Percentiles rank a stretch among this genome's conserved stretches.
Evolutionary conservation across 2,888 invertebrate genomes (phyloP).

Genomic region (Dynastes maya): DNA sequence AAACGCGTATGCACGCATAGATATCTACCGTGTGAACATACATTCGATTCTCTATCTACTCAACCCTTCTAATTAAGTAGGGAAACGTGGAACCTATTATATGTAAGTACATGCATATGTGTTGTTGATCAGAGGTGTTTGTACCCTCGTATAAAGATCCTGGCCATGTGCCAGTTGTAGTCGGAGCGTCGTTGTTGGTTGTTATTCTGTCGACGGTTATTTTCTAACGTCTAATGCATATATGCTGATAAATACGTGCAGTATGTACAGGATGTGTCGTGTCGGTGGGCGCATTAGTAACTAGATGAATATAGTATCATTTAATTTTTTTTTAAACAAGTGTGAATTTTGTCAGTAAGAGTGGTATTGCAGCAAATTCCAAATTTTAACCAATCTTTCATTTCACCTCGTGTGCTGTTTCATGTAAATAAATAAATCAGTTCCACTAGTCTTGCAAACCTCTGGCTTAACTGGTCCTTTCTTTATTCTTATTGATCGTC

Average conservation of each 20-base stretch:
- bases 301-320: too few species aligned
- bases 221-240: conserved; percentile 15
- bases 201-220: conserved; percentile 1
- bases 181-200: conserved; percentile 3
- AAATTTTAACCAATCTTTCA: too few species aligned
- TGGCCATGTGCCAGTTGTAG: conserved; percentile 56
- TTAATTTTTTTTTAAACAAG: too few species aligned
- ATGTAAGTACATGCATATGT: conserved; percentile 4
- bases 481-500: too few species aligned
- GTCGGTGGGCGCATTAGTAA: too few species aligned
- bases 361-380: too few species aligned
- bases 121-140: conserved; percentile 8
- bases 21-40: background rate
- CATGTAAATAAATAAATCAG: too few species aligned
- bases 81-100: background rate
- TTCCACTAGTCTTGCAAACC: too few species aligned
- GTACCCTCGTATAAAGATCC: conserved; percentile 29
- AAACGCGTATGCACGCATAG: conserved; percentile 6
- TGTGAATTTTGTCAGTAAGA: too few species aligned
- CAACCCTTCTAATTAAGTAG: conserved; percentile 18
- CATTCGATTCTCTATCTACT: background rate
- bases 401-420: too few species aligned
- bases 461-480: too few species aligned
- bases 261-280: background rate
- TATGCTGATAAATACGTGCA: conserved; percentile 7